These are phyloP conservation scores for Sycon ciliatum DNA, from an alignment of 37 sponge, comb jelly and placozoan species.

Conservation along the genomic window DNA sequence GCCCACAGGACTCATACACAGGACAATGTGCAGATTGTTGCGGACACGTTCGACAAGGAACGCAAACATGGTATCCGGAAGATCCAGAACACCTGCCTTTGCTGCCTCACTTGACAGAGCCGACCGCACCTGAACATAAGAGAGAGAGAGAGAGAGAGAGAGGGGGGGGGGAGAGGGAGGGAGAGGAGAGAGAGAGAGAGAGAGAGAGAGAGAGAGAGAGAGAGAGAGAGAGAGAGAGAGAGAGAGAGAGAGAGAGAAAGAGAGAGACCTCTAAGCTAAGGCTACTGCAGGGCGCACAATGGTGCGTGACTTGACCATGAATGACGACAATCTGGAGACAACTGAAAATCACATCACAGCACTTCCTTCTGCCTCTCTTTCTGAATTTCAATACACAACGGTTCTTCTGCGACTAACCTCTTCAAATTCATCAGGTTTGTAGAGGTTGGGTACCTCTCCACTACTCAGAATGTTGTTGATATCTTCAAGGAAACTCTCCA, in stretches of 20 bases:
- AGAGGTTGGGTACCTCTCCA: constrained; percentile 98
- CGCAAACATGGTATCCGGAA: constrained; percentile 68
- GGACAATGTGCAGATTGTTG: constrained; percentile 83
- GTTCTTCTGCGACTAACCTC: constrained; percentile 73
- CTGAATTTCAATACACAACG: background rate
- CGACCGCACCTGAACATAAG: constrained; percentile 53
- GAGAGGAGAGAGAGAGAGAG: background rate
- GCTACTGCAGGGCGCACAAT: no score
- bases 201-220: background rate
- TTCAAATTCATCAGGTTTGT: constrained; percentile 97
- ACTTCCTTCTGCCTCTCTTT: background rate
- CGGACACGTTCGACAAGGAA: constrained; percentile 89
- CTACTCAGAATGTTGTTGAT: constrained; percentile 95
- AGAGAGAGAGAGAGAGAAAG: no score
- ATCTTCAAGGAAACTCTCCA: constrained; percentile 93
- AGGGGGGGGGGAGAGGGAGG: no score
- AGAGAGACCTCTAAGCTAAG: no score
- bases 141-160: no score
- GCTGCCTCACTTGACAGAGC: constrained; percentile 60
- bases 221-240: background rate
- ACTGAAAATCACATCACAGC: background rate
- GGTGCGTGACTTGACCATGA: no score
- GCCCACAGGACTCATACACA: constrained; percentile 98
- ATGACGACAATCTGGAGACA: no score
- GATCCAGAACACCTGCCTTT: constrained; percentile 74